A percentile compares a stretch with the other conserved stretches of the same genome.
Evolutionary conservation across 2,797 vertebrate species (phyloP).

Genomic region (Galaxias olidus): DNA sequence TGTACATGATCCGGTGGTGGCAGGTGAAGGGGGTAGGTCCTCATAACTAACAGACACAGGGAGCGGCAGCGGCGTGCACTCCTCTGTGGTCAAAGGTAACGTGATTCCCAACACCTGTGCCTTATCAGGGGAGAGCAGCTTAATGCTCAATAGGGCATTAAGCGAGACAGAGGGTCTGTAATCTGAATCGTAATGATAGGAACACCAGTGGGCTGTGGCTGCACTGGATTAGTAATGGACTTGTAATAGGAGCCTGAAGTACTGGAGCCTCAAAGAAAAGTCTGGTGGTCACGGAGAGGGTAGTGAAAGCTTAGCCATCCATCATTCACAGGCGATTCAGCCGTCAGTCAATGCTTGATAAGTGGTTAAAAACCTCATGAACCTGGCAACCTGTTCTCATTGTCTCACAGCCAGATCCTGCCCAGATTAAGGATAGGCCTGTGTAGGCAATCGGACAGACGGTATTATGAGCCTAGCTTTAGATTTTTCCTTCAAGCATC

Average conservation of each 20-base stretch:
- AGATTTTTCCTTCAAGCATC: background rate
- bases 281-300: conserved; percentile 49
- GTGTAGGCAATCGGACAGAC: conserved; percentile 25
- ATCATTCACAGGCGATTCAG: conserved; percentile 62
- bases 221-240: conserved; percentile 46
- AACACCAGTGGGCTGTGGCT: conserved; percentile 47
- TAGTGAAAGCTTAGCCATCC: conserved; percentile 62
- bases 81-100: conserved; percentile 61
- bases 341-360: conserved; percentile 63
- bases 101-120: conserved; percentile 70
- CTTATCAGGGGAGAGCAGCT: conserved; percentile 42
- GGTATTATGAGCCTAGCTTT: no score
- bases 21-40: no score
- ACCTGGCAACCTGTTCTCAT: conserved; percentile 55
- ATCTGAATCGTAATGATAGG: conserved; percentile 71
- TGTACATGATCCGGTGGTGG: no score
- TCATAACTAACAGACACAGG: conserved; percentile 16
- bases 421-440: conserved; percentile 37
- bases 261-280: conserved; percentile 53
- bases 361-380: conserved; percentile 66
- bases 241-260: conserved; percentile 72
- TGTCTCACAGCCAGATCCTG: conserved; percentile 60
- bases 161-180: conserved; percentile 56
- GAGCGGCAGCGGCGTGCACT: conserved; percentile 13
- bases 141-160: conserved; percentile 66